phyloP scores from a whole-genome alignment of 2,797 vertebrate genomes.

The Rhodeus uyekii region DNA sequence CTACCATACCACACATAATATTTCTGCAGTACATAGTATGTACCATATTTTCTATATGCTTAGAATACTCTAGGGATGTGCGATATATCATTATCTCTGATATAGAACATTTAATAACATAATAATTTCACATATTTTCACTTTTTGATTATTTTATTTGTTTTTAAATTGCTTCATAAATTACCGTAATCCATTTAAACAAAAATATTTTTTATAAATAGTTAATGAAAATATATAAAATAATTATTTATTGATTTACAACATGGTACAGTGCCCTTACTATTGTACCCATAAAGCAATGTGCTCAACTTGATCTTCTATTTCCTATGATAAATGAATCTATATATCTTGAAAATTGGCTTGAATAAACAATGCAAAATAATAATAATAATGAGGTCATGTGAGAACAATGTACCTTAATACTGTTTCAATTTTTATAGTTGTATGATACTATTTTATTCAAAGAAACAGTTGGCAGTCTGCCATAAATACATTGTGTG shows the following conservation, averaged over 20 bases:
- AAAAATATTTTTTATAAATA: neutral
- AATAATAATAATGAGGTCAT: neutral
- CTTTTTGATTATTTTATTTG: neutral
- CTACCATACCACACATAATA: neutral
- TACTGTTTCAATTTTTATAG: neutral
- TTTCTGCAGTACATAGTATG: neutral
- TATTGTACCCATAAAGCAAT: neutral
- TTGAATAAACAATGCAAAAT: neutral
- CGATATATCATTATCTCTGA: neutral
- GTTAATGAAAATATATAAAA: neutral
- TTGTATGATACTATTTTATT: neutral
- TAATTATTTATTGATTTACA: neutral
- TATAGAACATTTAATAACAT: neutral
- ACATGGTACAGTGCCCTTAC: neutral
- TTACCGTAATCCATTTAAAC: neutral
- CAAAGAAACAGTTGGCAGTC: neutral
- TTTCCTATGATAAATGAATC: neutral
- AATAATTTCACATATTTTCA: neutral
- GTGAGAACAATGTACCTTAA: neutral
- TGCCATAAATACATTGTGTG: neutral
- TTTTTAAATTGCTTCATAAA: neutral
- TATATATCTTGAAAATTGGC: no score
- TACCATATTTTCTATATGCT: neutral
- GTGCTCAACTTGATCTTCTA: neutral
- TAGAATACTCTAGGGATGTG: neutral